Conservation (phyloP, 1,140 invertebrate species). For the Anoplolepis gracilipes region DNA sequence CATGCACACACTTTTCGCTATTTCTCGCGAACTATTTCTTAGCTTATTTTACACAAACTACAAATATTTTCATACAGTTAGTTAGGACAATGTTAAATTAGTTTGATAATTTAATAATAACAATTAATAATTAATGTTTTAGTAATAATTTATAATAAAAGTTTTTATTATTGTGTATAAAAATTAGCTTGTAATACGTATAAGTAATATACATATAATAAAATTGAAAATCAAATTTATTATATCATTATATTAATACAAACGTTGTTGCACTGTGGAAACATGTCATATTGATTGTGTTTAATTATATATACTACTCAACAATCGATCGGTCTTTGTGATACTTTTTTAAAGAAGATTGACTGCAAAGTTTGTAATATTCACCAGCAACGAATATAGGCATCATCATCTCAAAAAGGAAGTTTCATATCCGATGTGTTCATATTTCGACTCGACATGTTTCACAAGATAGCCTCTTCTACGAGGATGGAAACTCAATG, state of each 20-base stretch:
- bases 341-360: not conserved
- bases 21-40: not conserved
- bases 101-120: not conserved
- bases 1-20: not conserved
- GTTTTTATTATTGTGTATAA: too few species aligned
- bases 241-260: not conserved
- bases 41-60: not conserved
- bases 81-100: not conserved
- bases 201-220: too few species aligned
- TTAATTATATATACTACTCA: not conserved
- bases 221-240: not conserved
- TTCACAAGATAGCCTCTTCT: constrained; percentile 15
- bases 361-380: not conserved
- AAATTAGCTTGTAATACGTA: not conserved
- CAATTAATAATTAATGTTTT: not conserved
- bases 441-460: constrained; percentile 30
- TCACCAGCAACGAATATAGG: not conserved
- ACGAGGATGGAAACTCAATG: constrained; percentile 25
- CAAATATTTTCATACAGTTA: not conserved
- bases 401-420: constrained; percentile 62
- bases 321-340: not conserved
- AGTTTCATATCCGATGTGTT: constrained; percentile 73
- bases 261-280: not conserved
- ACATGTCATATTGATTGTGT: not conserved
- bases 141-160: not conserved